Conservation (phyloP, 2,113 vertebrate species). For the Callipepla squamata region DNA sequence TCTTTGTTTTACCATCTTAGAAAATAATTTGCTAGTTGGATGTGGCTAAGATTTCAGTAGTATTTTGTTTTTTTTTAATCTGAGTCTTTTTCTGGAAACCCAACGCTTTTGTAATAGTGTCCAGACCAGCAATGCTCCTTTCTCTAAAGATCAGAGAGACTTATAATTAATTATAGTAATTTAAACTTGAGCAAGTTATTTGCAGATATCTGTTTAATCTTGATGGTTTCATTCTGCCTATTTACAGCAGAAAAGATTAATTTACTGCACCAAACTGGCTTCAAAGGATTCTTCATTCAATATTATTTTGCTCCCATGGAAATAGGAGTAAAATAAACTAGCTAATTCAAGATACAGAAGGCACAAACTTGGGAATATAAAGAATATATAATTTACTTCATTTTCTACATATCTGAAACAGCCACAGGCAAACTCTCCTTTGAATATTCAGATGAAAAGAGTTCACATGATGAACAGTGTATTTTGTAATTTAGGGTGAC, state of each 20-base stretch:
- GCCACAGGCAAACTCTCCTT: neutral
- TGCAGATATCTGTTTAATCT: neutral
- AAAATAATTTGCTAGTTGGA: neutral
- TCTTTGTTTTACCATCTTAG: neutral
- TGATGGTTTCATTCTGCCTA: neutral
- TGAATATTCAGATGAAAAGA: neutral
- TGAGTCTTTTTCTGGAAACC: neutral
- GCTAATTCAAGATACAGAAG: neutral
- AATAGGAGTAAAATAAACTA: neutral
- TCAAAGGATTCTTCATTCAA: neutral
- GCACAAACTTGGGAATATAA: neutral
- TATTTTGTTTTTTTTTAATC: neutral
- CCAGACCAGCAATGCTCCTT: neutral
- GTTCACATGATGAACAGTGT: neutral
- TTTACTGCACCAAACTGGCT: neutral
- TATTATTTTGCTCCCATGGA: neutral
- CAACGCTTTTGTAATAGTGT: neutral
- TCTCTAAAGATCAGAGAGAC: neutral
- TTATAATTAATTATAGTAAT: neutral
- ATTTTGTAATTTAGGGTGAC: neutral
- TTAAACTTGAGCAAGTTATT: neutral
- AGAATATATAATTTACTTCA: neutral
- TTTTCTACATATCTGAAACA: neutral
- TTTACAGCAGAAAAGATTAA: neutral
- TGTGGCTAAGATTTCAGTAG: accelerated